Evolutionary conservation across 2,888 invertebrate genomes (phyloP), one percentile per base, ranked within the genome.

Genomic region (Apotomis turbidana): DNA sequence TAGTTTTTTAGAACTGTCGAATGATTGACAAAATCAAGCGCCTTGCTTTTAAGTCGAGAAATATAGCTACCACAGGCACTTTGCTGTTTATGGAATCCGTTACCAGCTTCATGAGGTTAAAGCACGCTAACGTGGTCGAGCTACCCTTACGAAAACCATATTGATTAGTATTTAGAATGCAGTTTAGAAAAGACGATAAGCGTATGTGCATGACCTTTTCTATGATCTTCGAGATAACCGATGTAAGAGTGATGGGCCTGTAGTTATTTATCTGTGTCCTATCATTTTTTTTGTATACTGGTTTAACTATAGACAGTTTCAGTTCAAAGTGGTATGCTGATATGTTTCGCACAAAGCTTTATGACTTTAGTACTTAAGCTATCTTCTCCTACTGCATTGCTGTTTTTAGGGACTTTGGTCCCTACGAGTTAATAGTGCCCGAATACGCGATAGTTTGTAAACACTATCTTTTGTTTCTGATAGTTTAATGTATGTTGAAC

Each of bases 311-410:
- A 36, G 57, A 57, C 3, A 57, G 9, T 57, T 57, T 15, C 5
- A 57, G 27, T 0, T 36, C 57, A 3, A 2, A 57, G 3, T 27
- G 57, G 27, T 36, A 6, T 27, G 9, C 57, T 57, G 27, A 57
- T 15, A 57, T 57, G 9, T 57, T 57, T 57, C 9, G 57, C 57
- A 12, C 57, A 57, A 57, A 36, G 36, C 10, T 36, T 57, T 27
- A 57, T 57, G 36, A 27, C 57, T 57, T 57, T 57, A 27, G 57
- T 36, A 36, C 57, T 36, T 36, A 57, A 10, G 27, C 57, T 27
- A 57, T 57, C 57, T 27, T 27, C 57, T 15, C 57, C 57, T 57
- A 57, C 57, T 13, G 36, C 57, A 57, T 57, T 57, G 27, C 57
- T 57, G 57, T 57, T 57, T 36, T 57, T 57, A 57, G 36, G 4